Base-by-base conservation (phyloP, 2,113 vertebrate genomes). In the Carlito syrichta region DNA sequence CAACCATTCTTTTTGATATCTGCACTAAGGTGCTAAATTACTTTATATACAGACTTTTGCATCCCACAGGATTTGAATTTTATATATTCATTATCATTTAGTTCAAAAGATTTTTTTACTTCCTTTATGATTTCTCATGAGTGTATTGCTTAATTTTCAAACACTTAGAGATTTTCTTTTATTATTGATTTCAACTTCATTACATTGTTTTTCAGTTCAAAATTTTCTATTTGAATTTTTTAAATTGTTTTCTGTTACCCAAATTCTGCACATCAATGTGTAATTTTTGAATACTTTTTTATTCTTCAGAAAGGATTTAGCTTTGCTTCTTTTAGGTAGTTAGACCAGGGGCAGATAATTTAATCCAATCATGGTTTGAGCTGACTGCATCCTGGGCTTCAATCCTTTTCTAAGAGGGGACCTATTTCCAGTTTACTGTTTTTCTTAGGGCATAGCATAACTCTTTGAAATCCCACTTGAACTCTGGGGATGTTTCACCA, bases 81-180 rank as follows among this genome's bases (percentile, higher is more conserved):
- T 94, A 5, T 92, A 43, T 89, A 83, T 86, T 95, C 58, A 40
- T 62, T 77, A 32, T 62, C 62, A 54, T 9, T 83, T 14, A 69
- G 7, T 89, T 87, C 32, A 54, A 74, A 84, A 81, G 87, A 63
- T 79, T 84, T 94, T 66, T n/a, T 74, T 2, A 60, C 60, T 93
- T 73, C 68, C 5, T 86, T 93, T 74, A 32, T 62, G 62, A 73
- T 69, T 91, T 79, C 27, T 87, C 35, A 58, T 66, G 32, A 74
- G 13, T 45, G 1, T 79, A 27, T 89, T 95, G 79, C 32, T 94
- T 92, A 83, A 77, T 85, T 93, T 95, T 92, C 32, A 92, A 63
- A 32, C 48, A 48, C 8, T 48, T 79, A 25, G 4, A 68, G 9
- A 54, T 85, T 92, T 86, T 73, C 48, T 32, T 89, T 95, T 92